A percentile compares a stretch with the other conserved stretches of the same genome.
phyloP scores from a whole-genome alignment of 2,113 vertebrate species.

The Ameiurus melas region DNA sequence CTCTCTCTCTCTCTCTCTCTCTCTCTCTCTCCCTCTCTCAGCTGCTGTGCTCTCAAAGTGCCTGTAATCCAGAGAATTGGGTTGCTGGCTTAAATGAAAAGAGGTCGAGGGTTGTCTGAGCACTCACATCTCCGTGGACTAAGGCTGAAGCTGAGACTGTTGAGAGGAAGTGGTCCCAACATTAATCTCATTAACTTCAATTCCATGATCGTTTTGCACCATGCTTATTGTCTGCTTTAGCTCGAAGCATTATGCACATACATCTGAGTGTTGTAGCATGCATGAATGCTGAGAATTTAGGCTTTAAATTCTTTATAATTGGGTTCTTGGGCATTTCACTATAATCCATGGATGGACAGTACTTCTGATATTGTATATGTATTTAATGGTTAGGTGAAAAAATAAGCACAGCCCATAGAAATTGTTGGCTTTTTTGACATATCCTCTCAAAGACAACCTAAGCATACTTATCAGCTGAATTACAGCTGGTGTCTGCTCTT shows the following conservation, averaged over 20 bases:
- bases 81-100: constrained; percentile 58
- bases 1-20: constrained; percentile 43
- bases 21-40: constrained; percentile 40
- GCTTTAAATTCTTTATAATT: background rate
- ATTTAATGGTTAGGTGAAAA: background rate
- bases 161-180: constrained; percentile 44
- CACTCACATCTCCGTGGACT: constrained; percentile 59
- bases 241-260: background rate
- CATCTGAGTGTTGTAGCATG: background rate
- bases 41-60: constrained; percentile 43
- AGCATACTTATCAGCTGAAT: constrained; percentile 10
- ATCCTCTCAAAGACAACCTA: constrained; percentile 6
- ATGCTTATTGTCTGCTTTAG: constrained; percentile 28
- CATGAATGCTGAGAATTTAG: background rate
- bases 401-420: too few species aligned
- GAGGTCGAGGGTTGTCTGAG: constrained; percentile 55
- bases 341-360: background rate
- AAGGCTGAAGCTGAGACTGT: constrained; percentile 60
- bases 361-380: background rate
- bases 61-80: constrained; percentile 64
- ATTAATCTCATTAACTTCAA: constrained; percentile 64
- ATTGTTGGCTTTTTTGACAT: too few species aligned
- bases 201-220: constrained; percentile 55
- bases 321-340: background rate
- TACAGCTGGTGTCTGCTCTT: constrained; percentile 28